These are phyloP conservation scores for Hippolais icterina DNA, from an alignment of 2,113 vertebrate genomes.

Conservation along the genomic window DNA sequence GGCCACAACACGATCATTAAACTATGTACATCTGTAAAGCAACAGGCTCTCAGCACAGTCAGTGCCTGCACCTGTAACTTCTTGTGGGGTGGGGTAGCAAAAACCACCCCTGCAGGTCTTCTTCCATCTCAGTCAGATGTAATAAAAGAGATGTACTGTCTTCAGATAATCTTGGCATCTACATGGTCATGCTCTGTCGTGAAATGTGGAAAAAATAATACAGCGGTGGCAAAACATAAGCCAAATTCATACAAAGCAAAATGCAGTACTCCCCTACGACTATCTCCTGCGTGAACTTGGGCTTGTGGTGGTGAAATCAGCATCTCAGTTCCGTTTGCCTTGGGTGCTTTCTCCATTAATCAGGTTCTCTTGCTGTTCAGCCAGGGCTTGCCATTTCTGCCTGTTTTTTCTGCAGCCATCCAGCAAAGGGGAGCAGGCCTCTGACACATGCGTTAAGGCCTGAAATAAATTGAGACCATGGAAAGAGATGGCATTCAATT, in stretches of 20 bases:
- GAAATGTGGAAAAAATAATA: constrained; percentile 70
- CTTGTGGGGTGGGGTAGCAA: not conserved
- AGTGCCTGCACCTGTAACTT: not conserved
- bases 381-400: constrained; percentile 89
- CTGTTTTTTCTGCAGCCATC: constrained; percentile 93
- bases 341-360: constrained; percentile 80
- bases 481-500: not conserved
- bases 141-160: not conserved
- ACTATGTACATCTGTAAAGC: constrained; percentile 44
- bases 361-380: constrained; percentile 85
- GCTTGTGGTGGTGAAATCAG: not conserved
- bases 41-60: not conserved
- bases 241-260: constrained; percentile 61
- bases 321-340: constrained; percentile 68
- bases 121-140: not conserved
- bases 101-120: not conserved
- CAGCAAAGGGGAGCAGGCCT: constrained; percentile 88
- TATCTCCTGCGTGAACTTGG: constrained; percentile 1
- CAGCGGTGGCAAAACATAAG: constrained; percentile 78
- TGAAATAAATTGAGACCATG: constrained; percentile 54
- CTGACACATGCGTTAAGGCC: constrained; percentile 87
- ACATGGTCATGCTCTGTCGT: constrained; percentile 31
- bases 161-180: not conserved
- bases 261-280: constrained; percentile 30
- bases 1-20: constrained; percentile 51